Conservation (phyloP, 1,140 invertebrate species). For the Megalopta genalis region DNA sequence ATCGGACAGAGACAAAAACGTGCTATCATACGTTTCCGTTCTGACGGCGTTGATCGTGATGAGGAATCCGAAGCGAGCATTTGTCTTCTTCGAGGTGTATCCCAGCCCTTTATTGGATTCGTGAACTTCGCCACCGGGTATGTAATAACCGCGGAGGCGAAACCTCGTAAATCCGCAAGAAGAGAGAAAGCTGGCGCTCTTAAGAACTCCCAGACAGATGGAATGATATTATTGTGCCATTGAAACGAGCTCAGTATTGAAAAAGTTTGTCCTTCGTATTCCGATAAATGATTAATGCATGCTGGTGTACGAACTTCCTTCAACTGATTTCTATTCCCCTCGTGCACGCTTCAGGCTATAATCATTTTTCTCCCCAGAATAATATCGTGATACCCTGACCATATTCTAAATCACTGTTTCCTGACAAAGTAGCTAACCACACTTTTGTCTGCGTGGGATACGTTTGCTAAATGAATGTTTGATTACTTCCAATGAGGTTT, state of each 20-base stretch:
- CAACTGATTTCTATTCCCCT: slow-evolving; percentile 7
- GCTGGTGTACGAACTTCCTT: slow-evolving; percentile 15
- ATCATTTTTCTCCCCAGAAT: background rate
- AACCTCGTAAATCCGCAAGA: slow-evolving; percentile 46
- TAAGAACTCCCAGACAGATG: slow-evolving; percentile 43
- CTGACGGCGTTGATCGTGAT: slow-evolving; percentile 49
- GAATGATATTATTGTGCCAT: slow-evolving; percentile 51
- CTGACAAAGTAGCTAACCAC: background rate
- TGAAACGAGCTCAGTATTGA: slow-evolving; percentile 47
- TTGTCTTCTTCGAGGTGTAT: slow-evolving; percentile 48
- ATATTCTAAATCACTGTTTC: background rate
- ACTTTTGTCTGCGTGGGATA: fast-evolving
- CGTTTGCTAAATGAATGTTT: background rate
- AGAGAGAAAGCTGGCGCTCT: slow-evolving; percentile 16
- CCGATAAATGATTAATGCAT: slow-evolving; percentile 50
- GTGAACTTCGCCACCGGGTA: slow-evolving; percentile 54
- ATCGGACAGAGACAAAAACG: slow-evolving; percentile 33
- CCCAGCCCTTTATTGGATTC: slow-evolving; percentile 53
- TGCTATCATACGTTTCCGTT: slow-evolving; percentile 20
- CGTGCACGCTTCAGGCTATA: background rate
- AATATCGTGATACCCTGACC: background rate
- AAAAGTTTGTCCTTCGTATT: slow-evolving; percentile 43
- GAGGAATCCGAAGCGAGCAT: slow-evolving; percentile 52
- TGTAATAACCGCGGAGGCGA: slow-evolving; percentile 42
- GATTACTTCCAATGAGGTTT: background rate